These are phyloP conservation scores for Drosophila borborema DNA, from an alignment of 2,888 invertebrate genomes.

Conservation along the genomic window DNA sequence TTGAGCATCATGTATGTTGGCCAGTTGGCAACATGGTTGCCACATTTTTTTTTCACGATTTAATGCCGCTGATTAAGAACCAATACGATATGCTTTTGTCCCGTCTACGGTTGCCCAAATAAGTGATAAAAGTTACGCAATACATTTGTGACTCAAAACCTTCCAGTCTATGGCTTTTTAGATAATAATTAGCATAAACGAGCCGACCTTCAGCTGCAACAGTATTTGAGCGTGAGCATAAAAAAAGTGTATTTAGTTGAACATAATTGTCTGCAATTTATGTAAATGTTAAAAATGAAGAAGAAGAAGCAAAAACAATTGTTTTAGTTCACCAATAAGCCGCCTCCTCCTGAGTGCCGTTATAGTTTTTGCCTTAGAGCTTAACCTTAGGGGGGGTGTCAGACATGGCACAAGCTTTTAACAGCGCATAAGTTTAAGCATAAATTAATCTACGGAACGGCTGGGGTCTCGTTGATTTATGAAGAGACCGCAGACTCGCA, in stretches of 20 bases:
- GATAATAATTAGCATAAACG: constrained; percentile 47
- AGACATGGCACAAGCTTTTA: constrained; percentile 29
- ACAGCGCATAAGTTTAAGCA: constrained; percentile 30
- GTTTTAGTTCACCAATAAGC: constrained; percentile 41
- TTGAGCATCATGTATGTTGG: constrained; percentile 70
- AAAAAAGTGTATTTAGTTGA: constrained; percentile 13
- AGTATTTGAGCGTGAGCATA: constrained; percentile 1
- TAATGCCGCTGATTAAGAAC: constrained; percentile 32
- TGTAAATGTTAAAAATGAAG: constrained; percentile 50
- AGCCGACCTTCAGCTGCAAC: constrained; percentile 57
- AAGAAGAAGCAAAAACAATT: constrained; percentile 10
- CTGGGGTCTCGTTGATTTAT: constrained; percentile 29
- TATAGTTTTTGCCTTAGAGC: constrained; percentile 12
- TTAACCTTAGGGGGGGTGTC: constrained; percentile 23
- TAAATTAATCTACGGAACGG: constrained; percentile 42
- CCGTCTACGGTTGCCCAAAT: constrained; percentile 6
- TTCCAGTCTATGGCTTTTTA: background rate
- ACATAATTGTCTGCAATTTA: constrained; percentile 56
- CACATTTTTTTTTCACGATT: constrained; percentile 14
- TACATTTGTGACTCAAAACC: background rate
- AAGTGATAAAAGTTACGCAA: constrained; percentile 27
- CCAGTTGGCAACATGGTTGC: constrained; percentile 29
- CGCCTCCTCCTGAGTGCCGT: constrained; percentile 28
- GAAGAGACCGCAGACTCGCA: constrained; percentile 13
- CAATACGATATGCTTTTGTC: constrained; percentile 12